Evolutionary conservation across 1,140 invertebrate genomes (phyloP).

Genomic region (Leucophenga varia): DNA sequence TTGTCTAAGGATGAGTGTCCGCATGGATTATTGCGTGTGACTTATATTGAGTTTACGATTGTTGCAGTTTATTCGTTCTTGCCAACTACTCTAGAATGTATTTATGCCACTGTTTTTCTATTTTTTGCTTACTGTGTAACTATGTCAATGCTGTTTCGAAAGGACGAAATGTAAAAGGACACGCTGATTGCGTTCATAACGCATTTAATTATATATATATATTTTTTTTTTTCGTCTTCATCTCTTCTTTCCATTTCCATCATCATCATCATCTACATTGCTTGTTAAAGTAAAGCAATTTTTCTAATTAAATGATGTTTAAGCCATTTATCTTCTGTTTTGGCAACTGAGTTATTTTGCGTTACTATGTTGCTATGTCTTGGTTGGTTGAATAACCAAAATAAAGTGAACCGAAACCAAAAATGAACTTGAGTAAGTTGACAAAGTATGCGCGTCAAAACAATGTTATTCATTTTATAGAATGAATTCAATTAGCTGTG

Average conservation of each 20-base stretch:
- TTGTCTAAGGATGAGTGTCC: conserved; percentile 9
- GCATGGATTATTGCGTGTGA: conserved; percentile 31
- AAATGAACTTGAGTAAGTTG: too few species aligned
- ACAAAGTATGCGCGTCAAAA: too few species aligned
- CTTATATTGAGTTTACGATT: conserved; percentile 21
- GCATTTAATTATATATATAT: conserved; percentile 29
- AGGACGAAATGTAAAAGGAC: too few species aligned
- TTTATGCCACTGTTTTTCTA: too few species aligned
- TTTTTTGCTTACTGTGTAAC: neutral
- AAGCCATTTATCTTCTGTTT: conserved; percentile 5
- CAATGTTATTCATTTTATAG: too few species aligned
- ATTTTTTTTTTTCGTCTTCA: conserved; percentile 3
- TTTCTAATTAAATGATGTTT: conserved; percentile 7
- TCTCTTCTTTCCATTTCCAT: neutral
- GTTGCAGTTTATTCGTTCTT: too few species aligned
- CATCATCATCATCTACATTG: too few species aligned
- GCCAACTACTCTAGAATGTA: too few species aligned
- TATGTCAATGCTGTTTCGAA: neutral
- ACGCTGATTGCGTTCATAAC: conserved; percentile 21
- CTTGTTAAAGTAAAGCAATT: neutral
- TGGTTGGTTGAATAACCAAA: neutral
- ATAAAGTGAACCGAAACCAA: too few species aligned
- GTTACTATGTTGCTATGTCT: neutral
- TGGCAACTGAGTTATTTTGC: neutral
- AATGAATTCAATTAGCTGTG: too few species aligned